Percentiles rank a stretch among this genome's conserved stretches.
phyloP scores from a whole-genome alignment of 2,888 invertebrate genomes.

The Morinoia aosen region DNA sequence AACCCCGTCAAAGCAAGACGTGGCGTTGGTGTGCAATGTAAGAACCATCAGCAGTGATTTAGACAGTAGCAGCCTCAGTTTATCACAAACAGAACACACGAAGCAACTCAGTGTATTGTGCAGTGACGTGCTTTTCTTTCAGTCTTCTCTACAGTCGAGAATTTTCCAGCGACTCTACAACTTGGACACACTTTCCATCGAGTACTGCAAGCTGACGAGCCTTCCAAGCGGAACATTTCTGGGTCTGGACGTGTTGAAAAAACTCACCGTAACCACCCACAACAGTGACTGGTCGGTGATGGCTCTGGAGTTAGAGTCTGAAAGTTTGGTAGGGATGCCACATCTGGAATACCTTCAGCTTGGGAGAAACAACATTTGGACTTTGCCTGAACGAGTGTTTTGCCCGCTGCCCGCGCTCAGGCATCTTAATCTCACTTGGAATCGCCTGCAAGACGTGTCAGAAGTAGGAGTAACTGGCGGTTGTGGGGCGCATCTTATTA shows the following conservation, averaged over 20 bases:
- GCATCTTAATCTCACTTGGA: conserved; percentile 84
- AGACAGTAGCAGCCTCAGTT: conserved; percentile 89
- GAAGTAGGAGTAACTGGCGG: conserved; percentile 75
- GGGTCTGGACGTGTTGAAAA: conserved; percentile 82
- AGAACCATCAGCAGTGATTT: conserved; percentile 89
- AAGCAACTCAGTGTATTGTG: conserved; percentile 84
- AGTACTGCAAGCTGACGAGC: conserved; percentile 64
- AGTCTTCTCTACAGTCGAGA: conserved; percentile 76
- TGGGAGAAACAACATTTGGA: conserved; percentile 86
- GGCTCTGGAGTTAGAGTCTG: conserved; percentile 82
- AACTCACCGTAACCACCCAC: conserved; percentile 85
- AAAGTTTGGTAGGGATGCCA: conserved; percentile 76
- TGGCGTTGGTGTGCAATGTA: conserved; percentile 83
- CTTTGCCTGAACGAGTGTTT: conserved; percentile 82
- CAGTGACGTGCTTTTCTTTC: conserved; percentile 84
- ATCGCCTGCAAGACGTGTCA: conserved; percentile 82
- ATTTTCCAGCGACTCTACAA: conserved; percentile 70
- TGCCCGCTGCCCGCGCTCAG: conserved; percentile 83
- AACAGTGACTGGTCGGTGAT: conserved; percentile 88
- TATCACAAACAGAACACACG: conserved; percentile 84
- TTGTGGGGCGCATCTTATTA: conserved; percentile 64
- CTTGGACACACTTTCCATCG: conserved; percentile 60
- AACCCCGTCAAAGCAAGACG: conserved; percentile 74
- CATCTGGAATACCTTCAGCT: conserved; percentile 83
- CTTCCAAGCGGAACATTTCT: conserved; percentile 80